Percentiles rank a stretch among this genome's conserved stretches.
Evolutionary conservation across 2,888 invertebrate species (phyloP).

Genomic region (Ischnus inquisitorius): DNA sequence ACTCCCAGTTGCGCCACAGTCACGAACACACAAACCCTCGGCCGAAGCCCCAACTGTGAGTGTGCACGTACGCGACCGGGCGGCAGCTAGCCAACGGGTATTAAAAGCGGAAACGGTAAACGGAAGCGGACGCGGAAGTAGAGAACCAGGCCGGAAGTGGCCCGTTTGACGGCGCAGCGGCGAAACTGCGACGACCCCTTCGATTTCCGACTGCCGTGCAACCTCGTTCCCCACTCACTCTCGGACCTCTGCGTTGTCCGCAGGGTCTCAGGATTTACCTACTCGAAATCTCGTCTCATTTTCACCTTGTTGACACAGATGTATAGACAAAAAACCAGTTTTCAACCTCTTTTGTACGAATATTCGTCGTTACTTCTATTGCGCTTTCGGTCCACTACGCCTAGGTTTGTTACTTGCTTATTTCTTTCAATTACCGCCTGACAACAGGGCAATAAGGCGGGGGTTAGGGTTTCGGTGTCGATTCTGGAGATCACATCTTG

Average conservation of each 20-base stretch:
- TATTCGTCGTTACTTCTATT: slow-evolving; percentile 27
- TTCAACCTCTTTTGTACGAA: not conserved
- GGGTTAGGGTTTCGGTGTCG: no score
- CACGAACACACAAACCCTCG: not conserved
- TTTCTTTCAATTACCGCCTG: no score
- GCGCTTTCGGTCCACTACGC: not conserved
- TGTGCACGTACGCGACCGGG: slow-evolving; percentile 63
- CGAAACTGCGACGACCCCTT: slow-evolving; percentile 53
- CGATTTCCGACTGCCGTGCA: slow-evolving; percentile 41
- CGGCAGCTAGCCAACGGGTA: slow-evolving; percentile 76
- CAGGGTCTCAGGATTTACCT: slow-evolving; percentile 13
- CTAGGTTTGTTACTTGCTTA: not conserved
- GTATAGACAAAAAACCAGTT: not conserved
- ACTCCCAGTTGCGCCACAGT: slow-evolving; percentile 3
- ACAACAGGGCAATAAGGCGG: no score
- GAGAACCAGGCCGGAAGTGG: slow-evolving; percentile 80
- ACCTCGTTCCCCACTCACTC: slow-evolving; percentile 29
- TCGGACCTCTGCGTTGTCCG: slow-evolving; percentile 24
- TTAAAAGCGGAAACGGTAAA: slow-evolving; percentile 81
- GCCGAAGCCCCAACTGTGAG: slow-evolving; percentile 27
- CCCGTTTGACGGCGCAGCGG: slow-evolving; percentile 78
- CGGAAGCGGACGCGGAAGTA: slow-evolving; percentile 81
- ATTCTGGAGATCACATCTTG: no score
- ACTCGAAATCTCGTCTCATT: slow-evolving; percentile 31
- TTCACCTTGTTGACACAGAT: not conserved